Evolutionary conservation across 2,797 vertebrate genomes (phyloP).

Genomic region (Mustela erminea): DNA sequence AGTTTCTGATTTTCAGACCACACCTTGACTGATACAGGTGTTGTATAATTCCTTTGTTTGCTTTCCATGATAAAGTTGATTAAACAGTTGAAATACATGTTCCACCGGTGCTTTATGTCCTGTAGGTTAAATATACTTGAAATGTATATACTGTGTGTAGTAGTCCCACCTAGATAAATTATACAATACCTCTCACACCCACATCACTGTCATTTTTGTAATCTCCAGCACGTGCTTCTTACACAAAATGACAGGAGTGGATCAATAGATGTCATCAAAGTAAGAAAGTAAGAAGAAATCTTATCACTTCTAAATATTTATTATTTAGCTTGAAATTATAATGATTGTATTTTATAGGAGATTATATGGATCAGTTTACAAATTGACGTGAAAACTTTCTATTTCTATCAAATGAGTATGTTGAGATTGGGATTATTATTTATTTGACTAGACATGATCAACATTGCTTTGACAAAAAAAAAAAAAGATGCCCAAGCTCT

Average conservation of each 20-base stretch:
- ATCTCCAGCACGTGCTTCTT: constrained; percentile 24
- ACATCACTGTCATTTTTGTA: constrained; percentile 22
- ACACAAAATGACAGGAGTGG: constrained; percentile 39
- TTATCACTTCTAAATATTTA: constrained; percentile 56
- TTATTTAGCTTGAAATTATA: constrained; percentile 47
- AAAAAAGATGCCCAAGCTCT: background rate
- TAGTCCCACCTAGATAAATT: background rate
- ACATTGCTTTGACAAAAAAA: constrained; percentile 41
- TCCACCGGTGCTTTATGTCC: background rate
- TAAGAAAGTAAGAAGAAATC: constrained; percentile 50
- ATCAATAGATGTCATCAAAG: constrained; percentile 12
- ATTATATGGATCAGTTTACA: constrained; percentile 45
- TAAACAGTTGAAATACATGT: constrained; percentile 57
- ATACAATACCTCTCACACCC: background rate
- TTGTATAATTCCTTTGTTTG: constrained; percentile 40
- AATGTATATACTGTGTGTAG: background rate
- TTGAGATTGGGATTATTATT: constrained; percentile 46
- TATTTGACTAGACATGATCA: constrained; percentile 53
- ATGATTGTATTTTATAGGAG: background rate
- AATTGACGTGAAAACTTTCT: constrained; percentile 29
- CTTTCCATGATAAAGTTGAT: constrained; percentile 56
- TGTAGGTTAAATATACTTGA: background rate
- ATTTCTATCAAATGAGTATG: constrained; percentile 23
- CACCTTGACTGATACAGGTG: background rate
- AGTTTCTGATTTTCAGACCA: constrained; percentile 52